These are phyloP conservation scores for Poecilia wingei DNA, from an alignment of 2,797 vertebrate genomes.

Conservation along the genomic window DNA sequence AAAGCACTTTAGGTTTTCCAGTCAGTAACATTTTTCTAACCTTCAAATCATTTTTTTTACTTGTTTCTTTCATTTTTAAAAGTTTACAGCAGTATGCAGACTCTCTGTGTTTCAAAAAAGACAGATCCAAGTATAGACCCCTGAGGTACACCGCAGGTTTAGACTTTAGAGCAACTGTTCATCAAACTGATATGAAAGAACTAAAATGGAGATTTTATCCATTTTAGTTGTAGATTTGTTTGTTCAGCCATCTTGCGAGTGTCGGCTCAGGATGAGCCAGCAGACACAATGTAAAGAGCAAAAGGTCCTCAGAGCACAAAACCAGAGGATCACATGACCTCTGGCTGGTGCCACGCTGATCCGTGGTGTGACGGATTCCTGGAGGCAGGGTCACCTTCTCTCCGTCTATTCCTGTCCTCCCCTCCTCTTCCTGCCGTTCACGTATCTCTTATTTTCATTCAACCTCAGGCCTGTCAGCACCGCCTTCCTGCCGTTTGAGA, in stretches of 20 bases:
- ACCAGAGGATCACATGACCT: slow-evolving; percentile 36
- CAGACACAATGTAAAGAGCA: slow-evolving; percentile 13
- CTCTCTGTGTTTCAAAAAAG: background rate
- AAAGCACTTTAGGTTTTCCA: background rate
- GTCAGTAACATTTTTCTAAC: background rate
- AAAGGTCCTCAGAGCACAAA: slow-evolving; percentile 8
- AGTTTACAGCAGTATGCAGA: background rate
- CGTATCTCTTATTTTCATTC: slow-evolving; percentile 18
- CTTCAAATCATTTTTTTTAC: background rate
- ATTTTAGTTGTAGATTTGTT: background rate
- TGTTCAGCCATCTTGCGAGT: background rate
- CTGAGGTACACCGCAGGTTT: background rate
- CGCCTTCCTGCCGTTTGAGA: slow-evolving; percentile 34
- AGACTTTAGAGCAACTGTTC: background rate
- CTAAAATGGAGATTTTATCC: background rate
- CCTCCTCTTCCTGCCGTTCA: slow-evolving; percentile 20
- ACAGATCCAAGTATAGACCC: background rate
- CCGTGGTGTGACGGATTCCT: slow-evolving; percentile 46
- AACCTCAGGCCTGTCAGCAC: slow-evolving; percentile 7
- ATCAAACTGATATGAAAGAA: background rate
- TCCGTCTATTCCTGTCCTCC: slow-evolving; percentile 41
- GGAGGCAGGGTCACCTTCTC: slow-evolving; percentile 58
- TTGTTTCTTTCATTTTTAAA: background rate
- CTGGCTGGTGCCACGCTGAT: slow-evolving; percentile 32
- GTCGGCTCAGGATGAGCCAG: background rate